Base-by-base conservation (phyloP, 2,113 vertebrate species). In the Melanocharis versteri region DNA sequence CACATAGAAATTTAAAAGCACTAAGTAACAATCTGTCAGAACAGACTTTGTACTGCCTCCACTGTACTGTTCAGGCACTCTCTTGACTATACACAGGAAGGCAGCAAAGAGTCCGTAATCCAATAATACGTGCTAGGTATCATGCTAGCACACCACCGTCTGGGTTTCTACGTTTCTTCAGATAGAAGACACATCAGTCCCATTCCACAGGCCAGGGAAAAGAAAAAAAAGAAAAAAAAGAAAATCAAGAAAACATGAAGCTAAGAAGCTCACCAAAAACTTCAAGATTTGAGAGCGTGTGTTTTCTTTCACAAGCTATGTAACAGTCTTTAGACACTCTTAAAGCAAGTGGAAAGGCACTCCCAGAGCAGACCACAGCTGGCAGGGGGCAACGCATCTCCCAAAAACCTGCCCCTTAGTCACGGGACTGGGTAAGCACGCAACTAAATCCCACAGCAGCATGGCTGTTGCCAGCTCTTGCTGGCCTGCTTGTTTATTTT, bases 71-170 rank as follows among this genome's bases (percentile, higher is more conserved):
- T 56, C 62, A 79, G 30, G 61, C 57, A 39, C 23, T 76, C 31
- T 89, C 61, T 13, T 53, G 10, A 45, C 61, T 87, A 69, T 11
- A 95, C 42, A 61, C 15, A 85, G 23, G 70, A 96, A 94, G 66
- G 81, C 84, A 96, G 89, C 70, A 87, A 61, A 87, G 73, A 91
- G 81, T 19, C 66, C 0, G 0, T 57, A 83, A 86, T 58, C 75
- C 58, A 81, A 6, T 54, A 85, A 72, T 11, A 70, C 1, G 1
- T 6, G 2, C 42, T 35, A 80, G 30, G 11, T 73, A 83, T 22
- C 80, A 61, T 16, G 48, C 53, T 48, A 86, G 90, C 11, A 3
- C 39, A 71, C 17, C 62, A 73, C 42, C 69, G 57, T 13, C 71
- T n/a, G 31, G 17, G 12, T 56, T 72, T 60, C 3, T 5, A 4